These are phyloP conservation scores for Magallana ariakensis DNA, from an alignment of 1,140 invertebrate species.

Conservation along the genomic window DNA sequence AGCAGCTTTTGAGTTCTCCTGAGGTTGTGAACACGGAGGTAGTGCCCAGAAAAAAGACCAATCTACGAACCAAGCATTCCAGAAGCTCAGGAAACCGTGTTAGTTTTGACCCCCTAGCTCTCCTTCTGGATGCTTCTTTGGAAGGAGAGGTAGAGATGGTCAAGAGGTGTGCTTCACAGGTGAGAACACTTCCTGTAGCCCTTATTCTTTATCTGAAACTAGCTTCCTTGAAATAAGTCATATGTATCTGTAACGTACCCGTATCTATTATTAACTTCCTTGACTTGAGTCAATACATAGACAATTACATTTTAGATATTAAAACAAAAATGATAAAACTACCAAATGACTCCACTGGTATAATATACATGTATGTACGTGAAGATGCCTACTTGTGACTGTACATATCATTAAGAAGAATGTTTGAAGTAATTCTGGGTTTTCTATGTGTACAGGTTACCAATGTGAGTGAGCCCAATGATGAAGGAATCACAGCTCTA, in stretches of 20 bases:
- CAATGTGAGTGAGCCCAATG: conserved; percentile 97
- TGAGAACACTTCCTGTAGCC: conserved; percentile 75
- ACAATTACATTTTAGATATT: no score
- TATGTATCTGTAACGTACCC: no score
- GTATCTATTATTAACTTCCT: no score
- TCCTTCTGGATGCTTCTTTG: conserved; percentile 96
- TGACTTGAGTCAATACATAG: no score
- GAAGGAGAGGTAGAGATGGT: conserved; percentile 99
- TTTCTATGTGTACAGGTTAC: conserved; percentile 78
- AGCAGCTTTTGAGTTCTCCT: conserved; percentile 38
- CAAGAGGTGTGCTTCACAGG: conserved; percentile 95
- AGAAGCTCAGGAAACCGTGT: conserved; percentile 84
- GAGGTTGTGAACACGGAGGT: conserved; percentile 29
- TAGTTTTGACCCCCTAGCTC: conserved; percentile 97
- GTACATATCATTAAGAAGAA: no score
- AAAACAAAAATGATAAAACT: no score
- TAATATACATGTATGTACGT: no score
- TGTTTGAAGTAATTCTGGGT: no score
- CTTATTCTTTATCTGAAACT: no score
- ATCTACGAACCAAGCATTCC: conserved; percentile 66
- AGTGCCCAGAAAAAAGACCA: conserved; percentile 69
- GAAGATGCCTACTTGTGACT: no score
- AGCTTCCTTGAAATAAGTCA: no score
- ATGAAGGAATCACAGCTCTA: conserved; percentile 97
- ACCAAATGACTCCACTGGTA: no score